Conservation (phyloP, 1,140 invertebrate genomes). For the Drosophila mojavensis region DNA sequence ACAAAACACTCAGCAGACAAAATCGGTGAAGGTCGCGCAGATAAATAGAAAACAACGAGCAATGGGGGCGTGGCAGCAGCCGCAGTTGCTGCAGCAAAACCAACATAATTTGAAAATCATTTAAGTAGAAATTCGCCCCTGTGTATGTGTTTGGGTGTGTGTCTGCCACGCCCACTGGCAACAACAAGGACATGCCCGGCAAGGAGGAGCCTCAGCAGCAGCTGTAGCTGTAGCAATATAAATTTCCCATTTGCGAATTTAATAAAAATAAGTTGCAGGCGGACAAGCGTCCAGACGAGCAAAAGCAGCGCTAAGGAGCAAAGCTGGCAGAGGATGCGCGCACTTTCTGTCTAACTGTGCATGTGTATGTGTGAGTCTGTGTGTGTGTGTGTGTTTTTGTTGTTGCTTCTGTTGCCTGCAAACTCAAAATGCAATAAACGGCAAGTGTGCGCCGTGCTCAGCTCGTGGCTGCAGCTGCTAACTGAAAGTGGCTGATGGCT, state of each 20-base stretch:
- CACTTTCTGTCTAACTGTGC: slow-evolving; percentile 20
- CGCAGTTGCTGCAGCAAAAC: slow-evolving; percentile 43
- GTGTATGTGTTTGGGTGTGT: slow-evolving; percentile 17
- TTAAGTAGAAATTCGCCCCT: slow-evolving; percentile 72
- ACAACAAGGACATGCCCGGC: slow-evolving; percentile 30
- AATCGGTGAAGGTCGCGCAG: slow-evolving; percentile 49
- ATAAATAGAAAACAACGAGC: slow-evolving; percentile 45
- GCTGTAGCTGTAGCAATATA: slow-evolving; percentile 79
- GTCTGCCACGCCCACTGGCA: slow-evolving; percentile 52
- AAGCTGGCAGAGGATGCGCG: slow-evolving; percentile 60
- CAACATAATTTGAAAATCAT: slow-evolving; percentile 81
- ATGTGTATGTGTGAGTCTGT: slow-evolving; percentile 13
- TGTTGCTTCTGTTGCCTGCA: slow-evolving; percentile 30
- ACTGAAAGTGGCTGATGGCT: slow-evolving; percentile 27
- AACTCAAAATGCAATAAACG: slow-evolving; percentile 78
- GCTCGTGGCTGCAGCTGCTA: slow-evolving; percentile 35
- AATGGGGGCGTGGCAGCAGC: slow-evolving; percentile 3
- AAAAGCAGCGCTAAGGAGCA: slow-evolving; percentile 57
- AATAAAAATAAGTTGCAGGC: slow-evolving; percentile 82
- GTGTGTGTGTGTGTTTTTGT: slow-evolving; percentile 12
- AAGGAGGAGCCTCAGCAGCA: slow-evolving; percentile 22
- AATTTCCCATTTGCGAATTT: slow-evolving; percentile 82
- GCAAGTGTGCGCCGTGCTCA: slow-evolving; percentile 57
- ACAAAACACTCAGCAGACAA: slow-evolving; percentile 16
- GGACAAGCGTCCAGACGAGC: slow-evolving; percentile 33